A percentile compares a stretch with the other conserved stretches of the same genome.
phyloP scores from a whole-genome alignment of 2,888 invertebrate species.

The Carpatolechia fugitivella region DNA sequence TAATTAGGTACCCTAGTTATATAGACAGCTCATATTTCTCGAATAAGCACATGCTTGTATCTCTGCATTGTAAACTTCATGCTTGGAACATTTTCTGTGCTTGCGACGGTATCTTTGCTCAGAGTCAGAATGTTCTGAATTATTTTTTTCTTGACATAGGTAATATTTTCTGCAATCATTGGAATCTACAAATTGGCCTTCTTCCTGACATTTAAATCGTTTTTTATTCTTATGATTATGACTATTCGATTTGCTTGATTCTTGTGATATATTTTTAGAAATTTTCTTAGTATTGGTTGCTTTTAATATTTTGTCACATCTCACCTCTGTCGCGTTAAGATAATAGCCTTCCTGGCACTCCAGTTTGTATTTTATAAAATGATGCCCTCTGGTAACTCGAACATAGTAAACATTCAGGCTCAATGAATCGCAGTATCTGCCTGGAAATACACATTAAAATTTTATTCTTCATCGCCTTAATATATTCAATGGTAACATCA shows the following conservation, averaged over 20 bases:
- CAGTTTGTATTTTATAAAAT: not conserved
- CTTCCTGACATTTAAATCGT: constrained; percentile 47
- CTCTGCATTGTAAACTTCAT: constrained; percentile 59
- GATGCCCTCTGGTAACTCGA: not conserved
- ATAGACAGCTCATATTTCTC: constrained; percentile 53
- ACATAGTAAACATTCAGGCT: not conserved
- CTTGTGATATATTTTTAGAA: not conserved
- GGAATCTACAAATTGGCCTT: constrained; percentile 57
- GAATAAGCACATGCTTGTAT: constrained; percentile 54
- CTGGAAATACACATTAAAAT: not conserved
- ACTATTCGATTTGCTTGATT: constrained; percentile 9
- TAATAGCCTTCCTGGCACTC: not conserved
- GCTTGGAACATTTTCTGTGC: constrained; percentile 60
- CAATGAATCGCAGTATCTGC: not conserved
- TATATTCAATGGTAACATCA: not conserved
- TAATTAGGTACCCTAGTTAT: not conserved
- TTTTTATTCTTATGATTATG: constrained; percentile 17
- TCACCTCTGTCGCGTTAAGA: not conserved
- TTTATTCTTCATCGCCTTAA: not conserved
- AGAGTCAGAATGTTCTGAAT: constrained; percentile 31
- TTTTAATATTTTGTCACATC: not conserved
- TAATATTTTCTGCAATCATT: constrained; percentile 67
- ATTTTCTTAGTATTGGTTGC: not conserved
- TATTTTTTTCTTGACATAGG: constrained; percentile 53
- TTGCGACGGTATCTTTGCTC: constrained; percentile 42